Evolutionary conservation across 2,888 invertebrate species (phyloP).

Genomic region (Pyrochroa serraticornis): DNA sequence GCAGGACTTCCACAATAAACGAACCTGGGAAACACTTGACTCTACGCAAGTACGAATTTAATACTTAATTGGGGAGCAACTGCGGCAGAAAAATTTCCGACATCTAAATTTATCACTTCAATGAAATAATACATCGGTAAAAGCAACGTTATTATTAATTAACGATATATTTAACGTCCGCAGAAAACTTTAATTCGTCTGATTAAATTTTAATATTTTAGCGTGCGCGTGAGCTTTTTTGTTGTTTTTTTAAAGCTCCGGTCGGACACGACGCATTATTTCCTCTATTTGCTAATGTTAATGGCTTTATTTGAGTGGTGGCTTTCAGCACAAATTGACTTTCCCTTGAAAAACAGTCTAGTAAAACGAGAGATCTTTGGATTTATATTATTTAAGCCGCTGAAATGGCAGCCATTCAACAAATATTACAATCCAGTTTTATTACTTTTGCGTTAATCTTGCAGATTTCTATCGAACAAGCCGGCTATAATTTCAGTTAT

Average conservation of each 20-base stretch:
- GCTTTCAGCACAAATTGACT: slow-evolving; percentile 4
- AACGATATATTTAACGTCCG: not conserved
- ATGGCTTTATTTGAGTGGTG: slow-evolving; percentile 3
- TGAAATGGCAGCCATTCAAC: slow-evolving; percentile 10
- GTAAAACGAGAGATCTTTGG: not conserved
- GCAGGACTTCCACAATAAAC: slow-evolving; percentile 11
- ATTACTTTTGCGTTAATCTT: slow-evolving; percentile 1
- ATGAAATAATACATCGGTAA: not conserved
- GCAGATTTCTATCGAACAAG: too few relatives aligned
- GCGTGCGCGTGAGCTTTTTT: too few relatives aligned
- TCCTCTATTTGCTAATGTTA: slow-evolving; percentile 2
- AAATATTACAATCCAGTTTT: slow-evolving; percentile 11
- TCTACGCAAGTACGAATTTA: slow-evolving; percentile 7
- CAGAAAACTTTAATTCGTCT: too few relatives aligned
- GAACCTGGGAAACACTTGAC: slow-evolving; percentile 4
- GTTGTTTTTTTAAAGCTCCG: too few relatives aligned
- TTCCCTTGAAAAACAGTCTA: slow-evolving; percentile 6
- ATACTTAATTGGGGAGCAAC: slow-evolving; percentile 11
- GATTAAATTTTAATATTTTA: too few relatives aligned
- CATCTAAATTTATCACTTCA: not conserved
- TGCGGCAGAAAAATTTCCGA: not conserved
- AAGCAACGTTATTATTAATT: not conserved
- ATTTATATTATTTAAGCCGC: slow-evolving; percentile 13
- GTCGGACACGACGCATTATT: not conserved
- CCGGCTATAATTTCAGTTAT: too few relatives aligned